Conservation (phyloP, 2,797 vertebrate genomes). For the Malacoraja senta region DNA sequence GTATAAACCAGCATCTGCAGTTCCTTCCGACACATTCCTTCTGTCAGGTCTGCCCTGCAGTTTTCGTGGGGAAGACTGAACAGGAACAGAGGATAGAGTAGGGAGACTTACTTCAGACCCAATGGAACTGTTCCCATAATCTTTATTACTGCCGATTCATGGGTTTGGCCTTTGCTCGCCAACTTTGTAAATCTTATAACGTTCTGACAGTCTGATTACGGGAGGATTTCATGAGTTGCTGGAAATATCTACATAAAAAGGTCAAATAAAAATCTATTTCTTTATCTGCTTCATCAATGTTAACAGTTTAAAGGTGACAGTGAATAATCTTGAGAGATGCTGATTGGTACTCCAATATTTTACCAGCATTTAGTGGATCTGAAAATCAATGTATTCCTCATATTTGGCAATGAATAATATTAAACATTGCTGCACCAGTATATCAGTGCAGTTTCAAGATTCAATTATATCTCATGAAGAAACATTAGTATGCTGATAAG, state of each 20-base stretch:
- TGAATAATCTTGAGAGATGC: conserved; percentile 25
- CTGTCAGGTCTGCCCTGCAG: neutral
- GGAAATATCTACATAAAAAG: conserved; percentile 31
- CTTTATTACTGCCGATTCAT: conserved; percentile 19
- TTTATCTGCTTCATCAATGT: neutral
- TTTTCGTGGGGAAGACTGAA: neutral
- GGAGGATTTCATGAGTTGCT: conserved; percentile 14
- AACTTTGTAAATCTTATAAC: conserved; percentile 30
- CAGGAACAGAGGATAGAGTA: neutral
- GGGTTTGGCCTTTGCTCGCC: conserved; percentile 12
- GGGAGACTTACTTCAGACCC: conserved; percentile 22
- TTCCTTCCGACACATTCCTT: neutral
- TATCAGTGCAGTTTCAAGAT: conserved; percentile 21
- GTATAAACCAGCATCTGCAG: too few relatives aligned
- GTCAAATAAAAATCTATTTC: conserved; percentile 30
- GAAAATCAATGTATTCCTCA: conserved; percentile 5
- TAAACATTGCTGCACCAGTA: conserved; percentile 5
- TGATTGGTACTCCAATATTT: conserved; percentile 25
- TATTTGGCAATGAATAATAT: neutral
- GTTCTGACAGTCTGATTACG: conserved; percentile 20
- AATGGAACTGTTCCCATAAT: conserved; percentile 5
- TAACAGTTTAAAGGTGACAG: neutral
- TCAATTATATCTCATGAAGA: conserved; percentile 17
- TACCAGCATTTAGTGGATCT: conserved; percentile 21
- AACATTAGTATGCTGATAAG: conserved; percentile 3